Base-by-base conservation (phyloP, 2,113 vertebrate species). In the Lampris incognitus region DNA sequence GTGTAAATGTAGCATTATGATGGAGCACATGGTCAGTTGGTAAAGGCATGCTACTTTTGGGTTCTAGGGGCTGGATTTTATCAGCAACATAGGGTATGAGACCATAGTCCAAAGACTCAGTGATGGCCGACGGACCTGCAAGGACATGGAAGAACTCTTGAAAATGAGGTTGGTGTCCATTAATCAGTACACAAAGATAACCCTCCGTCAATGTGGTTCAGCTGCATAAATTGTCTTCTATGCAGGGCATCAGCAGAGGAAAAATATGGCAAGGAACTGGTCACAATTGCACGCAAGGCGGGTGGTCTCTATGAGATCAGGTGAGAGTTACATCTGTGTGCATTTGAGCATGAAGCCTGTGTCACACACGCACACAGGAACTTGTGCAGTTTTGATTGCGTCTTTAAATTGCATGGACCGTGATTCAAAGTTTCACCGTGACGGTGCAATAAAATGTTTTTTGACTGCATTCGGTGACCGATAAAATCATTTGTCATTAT, bases 101-200 rank as follows among this genome's bases (percentile, higher is more conserved):
- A 84, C 87, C 0, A 92, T 99, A 0, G 56, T 95, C 24, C 96
- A 97, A 79, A 91, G 96, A 78, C 90, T 97, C 3, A 85, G 92
- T 79, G 97, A 99, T 0, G 97, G 97, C 3, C 95, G 96, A 56
- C 96, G 94, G 70, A 96, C 96, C 77, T 97, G 97, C 92, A 99
- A 99, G 84, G 97, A 98, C 2, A 90, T 97, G 89, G 97, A 98
- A 79, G 97, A 98, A 46, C 93, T 99, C 55, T 90, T 98, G 66
- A 96, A 96, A 85, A 95, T 97, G 93, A 97, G 97, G 97, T 94
- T 56, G 3, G 65, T 11, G 56, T 6, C n/a, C 0, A 9, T 2
- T 42, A 1, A 50, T 41, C 1, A 5, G 8, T 9, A 54, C 6
- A 24, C 11, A 38, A 39, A 13, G 11, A 13, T 44, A 0, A 39